Percentiles rank a stretch among this genome's conserved stretches.
Conservation (phyloP, 2,888 invertebrate genomes). For the Sinelater perroti region DNA sequence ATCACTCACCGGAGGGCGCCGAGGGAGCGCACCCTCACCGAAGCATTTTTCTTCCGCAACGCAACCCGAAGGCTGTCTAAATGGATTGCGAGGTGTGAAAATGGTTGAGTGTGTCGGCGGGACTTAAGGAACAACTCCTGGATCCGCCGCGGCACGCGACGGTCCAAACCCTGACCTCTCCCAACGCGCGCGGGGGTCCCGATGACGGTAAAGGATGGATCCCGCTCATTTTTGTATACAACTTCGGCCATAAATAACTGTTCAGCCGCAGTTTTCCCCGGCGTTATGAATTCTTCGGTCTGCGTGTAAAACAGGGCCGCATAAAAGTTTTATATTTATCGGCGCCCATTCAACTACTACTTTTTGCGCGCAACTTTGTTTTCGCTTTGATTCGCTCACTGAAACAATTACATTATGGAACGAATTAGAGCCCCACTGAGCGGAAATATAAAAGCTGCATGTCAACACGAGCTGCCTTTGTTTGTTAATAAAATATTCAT, state of each 20-base stretch:
- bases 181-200: conserved; percentile 33
- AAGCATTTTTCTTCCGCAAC: conserved; percentile 27
- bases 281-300: conserved; percentile 32
- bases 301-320: conserved; percentile 23
- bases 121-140: conserved; percentile 34
- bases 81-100: conserved; percentile 35
- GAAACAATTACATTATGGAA: no score
- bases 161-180: conserved; percentile 36
- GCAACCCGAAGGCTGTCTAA: conserved; percentile 32
- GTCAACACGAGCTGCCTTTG: no score
- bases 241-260: conserved; percentile 39
- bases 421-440: no score
- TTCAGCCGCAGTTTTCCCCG: conserved; percentile 37
- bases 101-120: conserved; percentile 31
- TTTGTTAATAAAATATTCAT: no score
- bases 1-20: no score
- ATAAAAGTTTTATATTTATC: conserved; percentile 29
- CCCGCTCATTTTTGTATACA: conserved; percentile 39
- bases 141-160: conserved; percentile 37
- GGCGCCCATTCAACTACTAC: conserved; percentile 3
- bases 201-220: conserved; percentile 39
- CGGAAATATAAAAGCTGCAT: no score
- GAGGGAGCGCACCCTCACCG: no score
- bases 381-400: no score
- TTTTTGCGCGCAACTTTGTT: no score